phyloP scores from a whole-genome alignment of 2,113 vertebrate species.

The Ascaphus truei region DNA sequence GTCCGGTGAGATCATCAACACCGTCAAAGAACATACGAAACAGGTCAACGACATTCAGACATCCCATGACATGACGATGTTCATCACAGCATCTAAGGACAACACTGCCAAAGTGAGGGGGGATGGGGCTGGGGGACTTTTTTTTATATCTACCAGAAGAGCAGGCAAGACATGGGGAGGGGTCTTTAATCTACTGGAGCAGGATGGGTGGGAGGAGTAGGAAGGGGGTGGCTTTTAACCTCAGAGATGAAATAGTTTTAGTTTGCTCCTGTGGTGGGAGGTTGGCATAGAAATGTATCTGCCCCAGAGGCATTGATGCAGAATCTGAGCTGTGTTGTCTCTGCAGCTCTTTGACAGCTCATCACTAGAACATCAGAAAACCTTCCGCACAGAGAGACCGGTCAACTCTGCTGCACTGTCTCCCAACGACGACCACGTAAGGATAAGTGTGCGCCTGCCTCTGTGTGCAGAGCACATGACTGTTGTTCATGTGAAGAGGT shows the following conservation, averaged over 20 bases:
- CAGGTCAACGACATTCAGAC: slow-evolving; percentile 97
- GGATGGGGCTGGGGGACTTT: too few species aligned
- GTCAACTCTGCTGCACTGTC: slow-evolving; percentile 96
- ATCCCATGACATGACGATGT: slow-evolving; percentile 90
- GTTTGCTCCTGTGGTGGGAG: too few species aligned
- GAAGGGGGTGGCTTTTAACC: too few species aligned
- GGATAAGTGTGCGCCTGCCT: slow-evolving; percentile 31
- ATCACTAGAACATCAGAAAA: slow-evolving; percentile 85
- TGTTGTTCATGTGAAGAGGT: not conserved
- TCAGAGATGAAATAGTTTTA: too few species aligned
- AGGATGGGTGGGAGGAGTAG: too few species aligned
- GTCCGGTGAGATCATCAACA: slow-evolving; percentile 87
- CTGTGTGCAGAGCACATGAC: not conserved
- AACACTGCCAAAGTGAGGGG: slow-evolving; percentile 84
- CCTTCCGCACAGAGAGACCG: slow-evolving; percentile 89
- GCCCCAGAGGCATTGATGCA: not conserved
- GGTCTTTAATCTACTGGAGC: too few species aligned
- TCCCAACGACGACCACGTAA: slow-evolving; percentile 91
- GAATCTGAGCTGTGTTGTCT: not conserved
- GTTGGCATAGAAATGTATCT: too few species aligned
- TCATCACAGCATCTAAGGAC: slow-evolving; percentile 94
- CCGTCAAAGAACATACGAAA: slow-evolving; percentile 86
- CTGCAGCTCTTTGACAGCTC: slow-evolving; percentile 83
- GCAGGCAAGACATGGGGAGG: too few species aligned
- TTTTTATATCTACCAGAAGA: too few species aligned